Evolutionary conservation across 1,140 invertebrate genomes (phyloP).

Genomic region (Asobara japonica): DNA sequence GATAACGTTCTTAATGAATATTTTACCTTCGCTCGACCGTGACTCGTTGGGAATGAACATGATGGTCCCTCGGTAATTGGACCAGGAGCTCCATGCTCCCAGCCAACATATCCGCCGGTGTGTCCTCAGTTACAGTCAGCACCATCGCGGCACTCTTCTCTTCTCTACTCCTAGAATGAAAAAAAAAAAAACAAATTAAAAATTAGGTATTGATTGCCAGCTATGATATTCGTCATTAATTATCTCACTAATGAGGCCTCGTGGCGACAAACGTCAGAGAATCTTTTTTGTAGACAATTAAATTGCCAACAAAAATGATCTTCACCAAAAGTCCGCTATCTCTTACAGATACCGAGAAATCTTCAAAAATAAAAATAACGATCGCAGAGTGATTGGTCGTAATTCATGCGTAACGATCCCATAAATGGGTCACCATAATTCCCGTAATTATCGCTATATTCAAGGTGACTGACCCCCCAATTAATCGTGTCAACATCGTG

Average conservation of each 20-base stretch:
- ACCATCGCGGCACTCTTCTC: slow-evolving; percentile 64
- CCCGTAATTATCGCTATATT: not conserved
- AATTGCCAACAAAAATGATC: no score
- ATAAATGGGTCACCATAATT: not conserved
- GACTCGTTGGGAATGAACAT: slow-evolving; percentile 68
- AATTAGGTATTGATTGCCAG: not conserved
- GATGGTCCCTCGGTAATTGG: slow-evolving; percentile 73
- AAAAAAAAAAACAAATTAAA: slow-evolving; percentile 11
- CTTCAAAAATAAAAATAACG: not conserved
- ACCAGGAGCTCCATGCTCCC: slow-evolving; percentile 80
- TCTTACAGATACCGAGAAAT: not conserved
- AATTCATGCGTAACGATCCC: not conserved
- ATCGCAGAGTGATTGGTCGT: not conserved
- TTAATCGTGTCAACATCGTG: slow-evolving; percentile 28
- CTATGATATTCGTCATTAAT: not conserved
- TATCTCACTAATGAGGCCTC: not conserved
- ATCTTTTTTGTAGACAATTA: no score
- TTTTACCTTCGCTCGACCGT: slow-evolving; percentile 76
- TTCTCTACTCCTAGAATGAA: slow-evolving; percentile 56
- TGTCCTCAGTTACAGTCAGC: slow-evolving; percentile 77
- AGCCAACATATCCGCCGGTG: slow-evolving; percentile 78
- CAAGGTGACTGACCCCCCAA: slow-evolving; percentile 17
- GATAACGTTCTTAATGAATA: not conserved
- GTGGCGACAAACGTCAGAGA: not conserved
- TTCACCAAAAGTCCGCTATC: not conserved